A percentile compares a stretch with the other conserved stretches of the same genome.
Conservation (phyloP, 2,797 vertebrate genomes). For the Chlorospingus semifuscus region DNA sequence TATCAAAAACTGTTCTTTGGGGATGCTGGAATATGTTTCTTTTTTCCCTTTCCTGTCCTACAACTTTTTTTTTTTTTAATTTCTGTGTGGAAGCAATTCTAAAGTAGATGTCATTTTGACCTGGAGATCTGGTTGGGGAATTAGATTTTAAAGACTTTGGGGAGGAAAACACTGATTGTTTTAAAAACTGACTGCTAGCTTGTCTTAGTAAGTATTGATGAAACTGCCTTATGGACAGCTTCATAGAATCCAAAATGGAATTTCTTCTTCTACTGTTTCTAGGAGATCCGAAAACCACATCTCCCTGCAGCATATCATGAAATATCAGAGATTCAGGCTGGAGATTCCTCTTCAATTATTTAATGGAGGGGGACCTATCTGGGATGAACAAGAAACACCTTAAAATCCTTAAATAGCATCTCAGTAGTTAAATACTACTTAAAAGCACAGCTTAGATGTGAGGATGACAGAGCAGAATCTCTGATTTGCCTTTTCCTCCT, state of each 20-base stretch:
- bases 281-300: background rate
- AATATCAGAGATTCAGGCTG: background rate
- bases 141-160: background rate
- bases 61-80: background rate
- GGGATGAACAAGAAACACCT: background rate
- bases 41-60: constrained; percentile 32
- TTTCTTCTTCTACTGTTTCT: background rate
- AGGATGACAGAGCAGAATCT: background rate
- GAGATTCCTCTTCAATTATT: background rate
- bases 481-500: background rate
- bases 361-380: background rate
- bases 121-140: background rate
- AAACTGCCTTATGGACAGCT: background rate
- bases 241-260: background rate
- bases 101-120: constrained; percentile 30
- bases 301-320: background rate
- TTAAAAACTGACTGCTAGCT: background rate
- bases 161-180: background rate
- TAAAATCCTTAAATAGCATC: background rate
- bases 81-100: constrained; percentile 41
- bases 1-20: background rate
- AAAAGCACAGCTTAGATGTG: background rate
- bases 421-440: background rate
- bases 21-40: background rate
- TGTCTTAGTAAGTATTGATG: background rate